Conservation (phyloP, 2,113 vertebrate genomes). For the Cephalopholis sonnerati region DNA sequence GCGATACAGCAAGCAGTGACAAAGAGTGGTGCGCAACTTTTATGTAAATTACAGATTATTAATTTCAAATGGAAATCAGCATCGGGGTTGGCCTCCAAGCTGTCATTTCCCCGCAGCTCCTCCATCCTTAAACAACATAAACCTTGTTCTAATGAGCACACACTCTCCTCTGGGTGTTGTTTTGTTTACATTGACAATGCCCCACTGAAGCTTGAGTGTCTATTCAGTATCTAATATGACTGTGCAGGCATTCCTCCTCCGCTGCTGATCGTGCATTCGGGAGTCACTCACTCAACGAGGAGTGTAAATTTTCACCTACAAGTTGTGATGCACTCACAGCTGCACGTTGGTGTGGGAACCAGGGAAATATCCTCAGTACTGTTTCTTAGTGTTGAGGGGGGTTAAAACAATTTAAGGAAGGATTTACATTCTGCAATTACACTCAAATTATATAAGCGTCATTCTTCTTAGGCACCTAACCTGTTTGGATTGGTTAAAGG, state of each 20-base stretch:
- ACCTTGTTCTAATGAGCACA: slow-evolving; percentile 42
- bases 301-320: slow-evolving; percentile 18
- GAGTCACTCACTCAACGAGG: slow-evolving; percentile 31
- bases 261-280: slow-evolving; percentile 15
- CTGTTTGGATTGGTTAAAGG: no score
- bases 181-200: slow-evolving; percentile 43
- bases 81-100: background rate
- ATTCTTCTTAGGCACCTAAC: no score
- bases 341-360: background rate
- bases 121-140: slow-evolving; percentile 40
- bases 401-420: no score
- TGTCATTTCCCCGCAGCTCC: slow-evolving; percentile 21
- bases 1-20: slow-evolving; percentile 5
- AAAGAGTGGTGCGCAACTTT: slow-evolving; percentile 4
- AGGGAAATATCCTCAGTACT: background rate
- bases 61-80: slow-evolving; percentile 57
- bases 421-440: background rate
- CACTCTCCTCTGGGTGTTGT: slow-evolving; percentile 27
- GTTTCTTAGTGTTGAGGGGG: background rate
- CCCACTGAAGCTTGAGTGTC: slow-evolving; percentile 17
- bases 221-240: slow-evolving; percentile 18
- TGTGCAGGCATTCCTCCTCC: slow-evolving; percentile 1
- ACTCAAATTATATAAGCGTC: background rate
- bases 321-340: background rate
- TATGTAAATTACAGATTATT: slow-evolving; percentile 48